Conservation (phyloP, 2,888 invertebrate species). For the Allygus modestus region DNA sequence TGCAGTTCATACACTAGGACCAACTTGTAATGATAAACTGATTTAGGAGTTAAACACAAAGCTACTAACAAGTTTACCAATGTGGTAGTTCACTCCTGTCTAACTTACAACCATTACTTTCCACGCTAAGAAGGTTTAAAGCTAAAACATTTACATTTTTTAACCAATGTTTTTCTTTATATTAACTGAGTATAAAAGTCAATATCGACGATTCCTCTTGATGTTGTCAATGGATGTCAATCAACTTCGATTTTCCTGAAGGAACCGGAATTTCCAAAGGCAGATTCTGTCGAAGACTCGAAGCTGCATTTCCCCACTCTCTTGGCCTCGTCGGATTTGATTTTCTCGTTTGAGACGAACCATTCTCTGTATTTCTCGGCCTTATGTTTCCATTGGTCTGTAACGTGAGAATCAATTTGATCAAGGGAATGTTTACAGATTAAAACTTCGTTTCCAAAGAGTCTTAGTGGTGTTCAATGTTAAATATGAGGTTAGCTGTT, state of each 20-base stretch:
- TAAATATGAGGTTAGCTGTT: too few species aligned
- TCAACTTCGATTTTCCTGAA: slow-evolving; percentile 73
- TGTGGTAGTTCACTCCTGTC: too few species aligned
- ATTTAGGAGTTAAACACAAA: too few species aligned
- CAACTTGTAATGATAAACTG: too few species aligned
- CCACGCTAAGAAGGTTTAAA: too few species aligned
- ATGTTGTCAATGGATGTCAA: slow-evolving; percentile 63
- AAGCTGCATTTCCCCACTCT: slow-evolving; percentile 71
- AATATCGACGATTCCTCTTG: background rate
- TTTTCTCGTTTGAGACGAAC: slow-evolving; percentile 70
- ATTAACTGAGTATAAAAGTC: background rate
- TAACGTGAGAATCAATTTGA: slow-evolving; percentile 50
- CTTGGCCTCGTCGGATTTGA: slow-evolving; percentile 72
- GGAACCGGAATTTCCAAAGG: slow-evolving; percentile 72
- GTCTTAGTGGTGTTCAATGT: background rate
- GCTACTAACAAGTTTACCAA: too few species aligned
- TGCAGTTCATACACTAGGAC: too few species aligned
- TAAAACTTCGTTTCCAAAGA: background rate
- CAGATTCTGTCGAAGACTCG: slow-evolving; percentile 69
- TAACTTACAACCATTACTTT: too few species aligned
- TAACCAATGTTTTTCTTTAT: background rate
- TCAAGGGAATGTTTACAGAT: slow-evolving; percentile 35
- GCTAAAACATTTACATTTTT: too few species aligned
- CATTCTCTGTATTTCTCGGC: slow-evolving; percentile 71
- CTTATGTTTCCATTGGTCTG: slow-evolving; percentile 71